Base-by-base conservation (phyloP, 2,797 vertebrate species). In the Sebastes paucispinis region DNA sequence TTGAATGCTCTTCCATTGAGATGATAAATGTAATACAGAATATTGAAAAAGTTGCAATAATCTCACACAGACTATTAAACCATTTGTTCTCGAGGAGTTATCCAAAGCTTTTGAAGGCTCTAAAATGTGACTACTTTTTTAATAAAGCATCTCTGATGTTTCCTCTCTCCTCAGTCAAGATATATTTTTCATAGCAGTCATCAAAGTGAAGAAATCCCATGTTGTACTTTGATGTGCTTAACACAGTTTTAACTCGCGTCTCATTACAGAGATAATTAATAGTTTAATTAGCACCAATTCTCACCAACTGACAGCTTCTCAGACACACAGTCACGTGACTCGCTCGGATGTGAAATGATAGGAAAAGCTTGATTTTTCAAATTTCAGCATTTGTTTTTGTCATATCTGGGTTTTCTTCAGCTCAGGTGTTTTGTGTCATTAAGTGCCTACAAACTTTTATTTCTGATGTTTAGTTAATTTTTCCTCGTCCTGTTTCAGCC, bases 261-360 rank as follows among this genome's bases (percentile, higher is more conserved):
- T 92, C 92, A 95, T 94, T 94, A 92, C 90, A 88, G 87, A 93
- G 86, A 93, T 90, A 94, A 94, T 94, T 93, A 94, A 94, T 92
- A 87, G 83, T 93, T 94, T 92, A 95, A 95, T 95, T 93, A 94
- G 87, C 89, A 91, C 83, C 86, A 81, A 90, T 92, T 91, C 91
- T 87, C 81, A 71, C 74, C 86, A 79, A 91, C 85, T 87, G 82
- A 89, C 90, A 90, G 88, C 88, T 68, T 89, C 86, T 77, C 73
- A 63, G 74, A 34, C 84, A 73, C 75, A 50, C 67, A 29, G 64
- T 68, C 67, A 25, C 10, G 64, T 65, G 81, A 80, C 67, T 83
- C 27, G 39, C 68, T 65, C 39, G 69, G 65, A 68, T 68, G 75
- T 36, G 12, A 77, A 80, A 86, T 54, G 68, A 77, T 77, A 67